Base-by-base conservation (phyloP, 2,113 vertebrate genomes). In the Pseudorhombus dupliciocellatus region DNA sequence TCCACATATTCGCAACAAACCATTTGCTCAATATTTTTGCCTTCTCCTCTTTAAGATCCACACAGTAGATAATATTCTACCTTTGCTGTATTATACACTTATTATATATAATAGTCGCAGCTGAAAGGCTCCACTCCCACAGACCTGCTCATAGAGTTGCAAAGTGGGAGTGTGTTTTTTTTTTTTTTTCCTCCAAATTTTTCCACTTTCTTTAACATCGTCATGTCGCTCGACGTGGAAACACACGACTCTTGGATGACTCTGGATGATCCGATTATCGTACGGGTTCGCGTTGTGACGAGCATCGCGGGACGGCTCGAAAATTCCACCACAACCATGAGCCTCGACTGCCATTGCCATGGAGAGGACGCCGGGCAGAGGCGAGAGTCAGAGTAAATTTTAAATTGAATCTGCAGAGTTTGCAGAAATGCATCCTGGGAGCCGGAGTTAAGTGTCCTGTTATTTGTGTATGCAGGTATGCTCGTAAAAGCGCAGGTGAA, bases 31-130 rank as follows among this genome's bases (percentile, higher is more conserved):
- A 52, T 10, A 28, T 46, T 77, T 71, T 76, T 56, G 56, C 55
- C 51, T 63, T 65, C 34, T 55, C 62, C 55, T 68, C 69, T 88
- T 50, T 66, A 89, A 87, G 84, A 88, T 90, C 84, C 89, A 90
- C 88, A 89, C 87, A 91, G 86, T 83, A 90, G 80, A 91, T 90
- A 83, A 91, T 90, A 83, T 67, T 86, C 85, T 83, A 88, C 90
- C 75, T 86, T 81, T 73, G 75, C 69, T 86, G 86, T 85, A 87
- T 83, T 83, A 83, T 84, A 90, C 90, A 90, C 61, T 26, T 75
- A 66, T 72, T 81, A 90, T 80, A 87, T 78, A 70, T 80, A 85
- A 83, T 84, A 84, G 80, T 76, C 61, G 84, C 64, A 75, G 78
- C 77, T 86, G 75, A 90, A 88, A 82, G 60, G 70, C 66, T 73